Conservation (phyloP, 1,140 invertebrate genomes). For the Ruditapes philippinarum region DNA sequence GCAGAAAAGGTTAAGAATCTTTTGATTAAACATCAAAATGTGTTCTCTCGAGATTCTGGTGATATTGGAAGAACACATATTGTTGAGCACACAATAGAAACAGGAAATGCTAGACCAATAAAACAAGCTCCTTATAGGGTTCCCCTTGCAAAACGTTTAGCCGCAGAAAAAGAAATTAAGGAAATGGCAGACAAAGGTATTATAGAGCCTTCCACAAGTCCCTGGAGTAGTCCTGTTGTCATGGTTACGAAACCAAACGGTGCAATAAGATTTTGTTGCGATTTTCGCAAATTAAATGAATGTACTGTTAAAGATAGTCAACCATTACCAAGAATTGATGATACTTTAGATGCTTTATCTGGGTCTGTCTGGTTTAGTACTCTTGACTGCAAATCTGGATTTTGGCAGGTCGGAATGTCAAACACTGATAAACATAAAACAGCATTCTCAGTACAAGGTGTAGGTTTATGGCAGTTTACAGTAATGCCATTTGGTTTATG, state of each 20-base stretch:
- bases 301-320: constrained; percentile 34
- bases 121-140: constrained; percentile 5
- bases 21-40: constrained; percentile 21
- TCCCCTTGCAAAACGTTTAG: constrained; percentile 35
- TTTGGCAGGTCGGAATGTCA: constrained; percentile 36
- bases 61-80: constrained; percentile 45
- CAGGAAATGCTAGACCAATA: constrained; percentile 38
- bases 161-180: constrained; percentile 14
- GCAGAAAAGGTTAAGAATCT: not conserved
- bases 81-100: constrained; percentile 48
- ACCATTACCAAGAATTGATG: constrained; percentile 52
- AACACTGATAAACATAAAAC: constrained; percentile 36
- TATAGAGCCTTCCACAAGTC: constrained; percentile 81
- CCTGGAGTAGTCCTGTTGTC: constrained; percentile 88
- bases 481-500: constrained; percentile 73
- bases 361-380: constrained; percentile 12
- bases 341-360: constrained; percentile 49
- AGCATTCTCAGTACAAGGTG: constrained; percentile 10
- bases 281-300: constrained; percentile 85
- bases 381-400: constrained; percentile 54
- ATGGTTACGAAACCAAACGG: constrained; percentile 86
- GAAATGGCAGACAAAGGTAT: constrained; percentile 54
- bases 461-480: constrained; percentile 60
- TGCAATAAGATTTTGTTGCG: constrained; percentile 86
- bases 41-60: constrained; percentile 16